Percentiles rank a stretch among this genome's conserved stretches.
Evolutionary conservation across 1,140 invertebrate species (phyloP).

Genomic region (Heliconius nattereri): DNA sequence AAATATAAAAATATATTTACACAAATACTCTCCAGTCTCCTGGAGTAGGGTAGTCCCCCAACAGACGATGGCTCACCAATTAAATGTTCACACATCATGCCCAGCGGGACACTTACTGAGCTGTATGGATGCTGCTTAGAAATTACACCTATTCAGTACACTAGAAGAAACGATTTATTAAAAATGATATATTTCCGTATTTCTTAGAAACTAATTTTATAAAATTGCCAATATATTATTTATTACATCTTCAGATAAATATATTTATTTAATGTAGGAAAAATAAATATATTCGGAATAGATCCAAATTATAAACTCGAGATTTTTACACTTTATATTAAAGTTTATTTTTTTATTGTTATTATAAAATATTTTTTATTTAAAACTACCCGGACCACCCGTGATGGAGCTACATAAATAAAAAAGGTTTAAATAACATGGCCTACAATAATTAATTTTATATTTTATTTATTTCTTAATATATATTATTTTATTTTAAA

Average conservation of each 20-base stretch:
- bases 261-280: too few species aligned
- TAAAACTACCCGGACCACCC: too few species aligned
- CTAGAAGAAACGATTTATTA: constrained; percentile 34
- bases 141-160: constrained; percentile 49
- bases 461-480: too few species aligned
- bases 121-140: constrained; percentile 40
- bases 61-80: constrained; percentile 62
- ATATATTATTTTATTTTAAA: background rate
- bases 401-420: too few species aligned
- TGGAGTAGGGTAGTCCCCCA: constrained; percentile 62
- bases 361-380: too few species aligned
- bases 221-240: background rate
- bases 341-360: too few species aligned
- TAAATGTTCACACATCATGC: constrained; percentile 76
- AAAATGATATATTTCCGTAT: constrained; percentile 7
- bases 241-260: too few species aligned
- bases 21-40: constrained; percentile 35
- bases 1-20: background rate
- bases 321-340: too few species aligned
- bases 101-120: constrained; percentile 53
- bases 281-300: too few species aligned
- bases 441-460: too few species aligned
- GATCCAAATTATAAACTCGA: too few species aligned
- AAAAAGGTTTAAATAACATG: too few species aligned
- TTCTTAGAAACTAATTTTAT: background rate